Evolutionary conservation across 2,797 vertebrate species (phyloP).

Genomic region (Eulemur rubriventer): DNA sequence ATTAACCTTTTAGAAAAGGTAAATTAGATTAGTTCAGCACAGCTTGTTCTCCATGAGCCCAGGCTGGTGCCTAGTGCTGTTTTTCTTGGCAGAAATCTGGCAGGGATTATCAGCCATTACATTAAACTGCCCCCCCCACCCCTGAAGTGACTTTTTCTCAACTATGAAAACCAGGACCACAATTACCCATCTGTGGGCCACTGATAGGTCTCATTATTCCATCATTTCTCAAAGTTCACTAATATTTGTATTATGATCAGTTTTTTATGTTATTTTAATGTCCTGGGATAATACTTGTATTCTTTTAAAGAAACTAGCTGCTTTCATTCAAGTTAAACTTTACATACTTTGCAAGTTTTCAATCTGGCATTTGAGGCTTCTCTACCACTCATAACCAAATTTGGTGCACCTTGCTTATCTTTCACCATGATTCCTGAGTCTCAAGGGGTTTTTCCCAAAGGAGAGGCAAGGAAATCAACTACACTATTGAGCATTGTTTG

Average conservation of each 20-base stretch:
- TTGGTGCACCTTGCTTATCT: background rate
- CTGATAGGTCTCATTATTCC: background rate
- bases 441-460: background rate
- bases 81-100: constrained; percentile 19
- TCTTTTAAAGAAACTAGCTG: background rate
- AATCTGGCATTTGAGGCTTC: background rate
- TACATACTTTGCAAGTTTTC: background rate
- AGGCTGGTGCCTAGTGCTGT: background rate
- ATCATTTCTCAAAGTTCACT: background rate
- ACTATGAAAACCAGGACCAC: background rate
- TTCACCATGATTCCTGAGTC: background rate
- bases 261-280: background rate
- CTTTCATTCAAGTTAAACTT: background rate
- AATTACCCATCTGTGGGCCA: background rate
- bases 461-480: background rate
- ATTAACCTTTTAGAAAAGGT: constrained; percentile 1
- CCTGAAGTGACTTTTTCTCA: background rate
- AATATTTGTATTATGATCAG: background rate
- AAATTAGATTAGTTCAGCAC: background rate
- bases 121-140: background rate
- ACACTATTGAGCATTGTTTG: background rate
- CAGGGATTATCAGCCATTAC: background rate
- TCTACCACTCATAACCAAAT: background rate
- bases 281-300: background rate
- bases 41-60: background rate